These are phyloP conservation scores for Addax nasomaculatus DNA, from an alignment of 2,113 vertebrate species.

Conservation along the genomic window DNA sequence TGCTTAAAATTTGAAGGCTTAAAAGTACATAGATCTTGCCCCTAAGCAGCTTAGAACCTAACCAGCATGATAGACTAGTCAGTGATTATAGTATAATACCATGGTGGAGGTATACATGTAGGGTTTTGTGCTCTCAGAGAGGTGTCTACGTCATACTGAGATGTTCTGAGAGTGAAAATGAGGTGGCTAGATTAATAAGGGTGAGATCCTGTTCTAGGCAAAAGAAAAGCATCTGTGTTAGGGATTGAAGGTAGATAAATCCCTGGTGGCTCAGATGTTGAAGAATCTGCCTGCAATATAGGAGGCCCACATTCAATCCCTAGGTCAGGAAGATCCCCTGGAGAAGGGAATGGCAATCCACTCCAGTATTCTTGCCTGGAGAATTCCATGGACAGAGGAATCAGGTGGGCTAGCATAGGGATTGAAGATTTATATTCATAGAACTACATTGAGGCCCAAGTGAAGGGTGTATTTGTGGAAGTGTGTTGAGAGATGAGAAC, in stretches of 20 bases:
- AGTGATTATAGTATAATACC: not conserved
- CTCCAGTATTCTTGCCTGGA: not conserved
- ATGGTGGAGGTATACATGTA: not conserved
- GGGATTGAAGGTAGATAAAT: not conserved
- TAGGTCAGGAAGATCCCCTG: not conserved
- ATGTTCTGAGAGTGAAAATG: not conserved
- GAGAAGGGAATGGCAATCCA: not conserved
- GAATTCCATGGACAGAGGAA: not conserved
- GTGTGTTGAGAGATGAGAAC: not conserved
- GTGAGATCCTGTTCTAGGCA: not conserved
- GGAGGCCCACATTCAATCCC: not conserved
- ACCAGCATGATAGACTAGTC: not conserved
- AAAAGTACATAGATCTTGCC: not conserved
- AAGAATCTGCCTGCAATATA: not conserved
- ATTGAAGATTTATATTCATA: not conserved
- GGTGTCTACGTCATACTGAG: not conserved
- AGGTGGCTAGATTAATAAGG: not conserved
- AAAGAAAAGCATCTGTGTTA: not conserved
- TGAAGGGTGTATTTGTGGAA: conserved; percentile 21
- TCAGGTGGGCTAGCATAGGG: not conserved
- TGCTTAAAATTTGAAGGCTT: not conserved
- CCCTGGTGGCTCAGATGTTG: not conserved
- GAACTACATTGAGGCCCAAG: not conserved
- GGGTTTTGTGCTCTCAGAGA: not conserved
- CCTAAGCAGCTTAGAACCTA: not conserved